phyloP scores from a whole-genome alignment of 2,113 vertebrate genomes.

The Probosciger aterrimus region DNA sequence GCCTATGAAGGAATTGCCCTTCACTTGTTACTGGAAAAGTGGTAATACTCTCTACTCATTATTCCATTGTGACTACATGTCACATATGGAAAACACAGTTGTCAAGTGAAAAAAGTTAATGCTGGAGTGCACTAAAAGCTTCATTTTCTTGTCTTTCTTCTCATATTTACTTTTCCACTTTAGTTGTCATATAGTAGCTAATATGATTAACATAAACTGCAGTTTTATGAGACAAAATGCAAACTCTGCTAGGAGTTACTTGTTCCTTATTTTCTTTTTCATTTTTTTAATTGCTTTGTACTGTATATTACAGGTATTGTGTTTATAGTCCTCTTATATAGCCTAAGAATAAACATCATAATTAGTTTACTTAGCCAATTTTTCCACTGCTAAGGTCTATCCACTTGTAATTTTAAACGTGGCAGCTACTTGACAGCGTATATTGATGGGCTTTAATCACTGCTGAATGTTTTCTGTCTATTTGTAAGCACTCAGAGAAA shows the following conservation, averaged over 20 bases:
- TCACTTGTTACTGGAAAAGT: background rate
- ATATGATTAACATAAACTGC: background rate
- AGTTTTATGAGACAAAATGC: background rate
- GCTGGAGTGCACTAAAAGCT: background rate
- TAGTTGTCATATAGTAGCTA: background rate
- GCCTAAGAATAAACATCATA: background rate
- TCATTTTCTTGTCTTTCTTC: background rate
- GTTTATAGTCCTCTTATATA: background rate
- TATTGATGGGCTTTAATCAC: constrained; percentile 34
- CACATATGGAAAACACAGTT: background rate
- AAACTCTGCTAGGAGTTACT: background rate
- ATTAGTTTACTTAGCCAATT: background rate
- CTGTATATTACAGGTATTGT: background rate
- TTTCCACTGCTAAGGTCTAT: background rate
- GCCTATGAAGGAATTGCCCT: background rate
- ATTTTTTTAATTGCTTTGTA: background rate
- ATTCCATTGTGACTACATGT: background rate
- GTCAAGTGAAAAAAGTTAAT: background rate
- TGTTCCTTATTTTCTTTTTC: background rate
- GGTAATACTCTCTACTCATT: background rate
- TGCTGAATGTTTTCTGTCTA: constrained; percentile 29
- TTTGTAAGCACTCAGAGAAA: constrained; percentile 28
- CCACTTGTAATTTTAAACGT: constrained; percentile 3
- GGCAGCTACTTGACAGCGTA: background rate
- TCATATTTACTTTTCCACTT: background rate